Conservation (phyloP, 2,888 invertebrate genomes). For the Ophion ventricosus region DNA sequence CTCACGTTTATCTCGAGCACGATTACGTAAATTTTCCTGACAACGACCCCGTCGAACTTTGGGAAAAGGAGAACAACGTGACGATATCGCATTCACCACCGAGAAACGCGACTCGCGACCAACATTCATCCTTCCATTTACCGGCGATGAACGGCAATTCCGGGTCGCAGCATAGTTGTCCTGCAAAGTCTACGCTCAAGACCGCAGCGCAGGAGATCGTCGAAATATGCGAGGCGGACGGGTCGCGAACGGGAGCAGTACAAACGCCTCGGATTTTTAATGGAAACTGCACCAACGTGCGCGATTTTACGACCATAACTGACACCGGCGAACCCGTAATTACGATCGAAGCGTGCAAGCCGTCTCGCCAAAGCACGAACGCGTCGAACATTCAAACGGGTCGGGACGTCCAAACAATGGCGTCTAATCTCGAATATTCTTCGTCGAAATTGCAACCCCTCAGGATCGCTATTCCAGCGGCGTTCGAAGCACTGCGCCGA, state of each 20-base stretch:
- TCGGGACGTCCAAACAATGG: slow-evolving; percentile 54
- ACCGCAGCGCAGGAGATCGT: slow-evolving; percentile 40
- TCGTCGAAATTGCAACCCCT: slow-evolving; percentile 73
- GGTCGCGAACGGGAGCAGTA: background rate
- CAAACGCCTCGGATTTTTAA: slow-evolving; percentile 3
- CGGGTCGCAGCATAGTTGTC: background rate
- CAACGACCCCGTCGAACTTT: background rate
- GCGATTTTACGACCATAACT: slow-evolving; percentile 6
- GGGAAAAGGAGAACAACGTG: slow-evolving; percentile 55
- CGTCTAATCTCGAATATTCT: slow-evolving; percentile 46
- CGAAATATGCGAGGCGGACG: background rate
- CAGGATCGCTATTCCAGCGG: slow-evolving; percentile 75
- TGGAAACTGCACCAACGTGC: slow-evolving; percentile 31
- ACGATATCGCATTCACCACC: slow-evolving; percentile 61
- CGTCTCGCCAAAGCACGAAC: slow-evolving; percentile 15
- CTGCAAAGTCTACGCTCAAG: slow-evolving; percentile 6
- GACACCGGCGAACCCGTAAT: slow-evolving; percentile 25
- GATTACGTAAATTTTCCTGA: slow-evolving; percentile 63
- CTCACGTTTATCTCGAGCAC: slow-evolving; percentile 63
- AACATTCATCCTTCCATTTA: background rate
- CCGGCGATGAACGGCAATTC: slow-evolving; percentile 8
- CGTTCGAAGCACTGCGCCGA: slow-evolving; percentile 67
- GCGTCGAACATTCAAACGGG: slow-evolving; percentile 21
- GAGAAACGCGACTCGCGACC: background rate
- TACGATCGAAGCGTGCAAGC: background rate